A percentile compares a stretch with the other conserved stretches of the same genome.
Evolutionary conservation across 2,113 vertebrate species (phyloP).

Genomic region (Muntiacus reevesi): DNA sequence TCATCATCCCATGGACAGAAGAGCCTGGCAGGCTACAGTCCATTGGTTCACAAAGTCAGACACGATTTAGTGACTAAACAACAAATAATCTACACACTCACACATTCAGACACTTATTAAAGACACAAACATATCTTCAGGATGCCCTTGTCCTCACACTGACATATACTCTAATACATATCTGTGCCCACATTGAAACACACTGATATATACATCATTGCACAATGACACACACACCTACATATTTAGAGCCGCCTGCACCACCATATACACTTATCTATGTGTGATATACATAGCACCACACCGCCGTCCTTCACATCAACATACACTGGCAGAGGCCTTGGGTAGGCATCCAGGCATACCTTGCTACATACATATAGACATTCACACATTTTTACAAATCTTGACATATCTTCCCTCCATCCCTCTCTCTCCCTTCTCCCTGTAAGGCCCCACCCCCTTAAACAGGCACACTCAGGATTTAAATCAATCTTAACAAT

Average conservation of each 20-base stretch:
- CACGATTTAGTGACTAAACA: neutral
- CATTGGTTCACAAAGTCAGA: neutral
- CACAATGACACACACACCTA: neutral
- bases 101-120: neutral
- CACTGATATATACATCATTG: neutral
- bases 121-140: neutral
- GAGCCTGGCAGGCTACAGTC: neutral
- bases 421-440: neutral
- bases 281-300: neutral
- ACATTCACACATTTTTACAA: neutral
- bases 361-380: neutral
- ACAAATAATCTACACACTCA: neutral
- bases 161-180: neutral
- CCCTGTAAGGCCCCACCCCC: neutral
- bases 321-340: neutral
- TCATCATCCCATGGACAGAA: neutral
- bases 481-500: conserved; percentile 78
- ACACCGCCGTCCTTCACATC: neutral
- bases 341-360: neutral
- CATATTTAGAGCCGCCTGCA: neutral
- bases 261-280: neutral
- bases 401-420: neutral
- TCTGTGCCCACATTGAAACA: neutral
- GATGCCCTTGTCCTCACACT: neutral
- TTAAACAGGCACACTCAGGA: neutral